These are phyloP conservation scores for Sterrhoptilus dennistouni DNA, from an alignment of 2,113 vertebrate genomes.

Conservation along the genomic window DNA sequence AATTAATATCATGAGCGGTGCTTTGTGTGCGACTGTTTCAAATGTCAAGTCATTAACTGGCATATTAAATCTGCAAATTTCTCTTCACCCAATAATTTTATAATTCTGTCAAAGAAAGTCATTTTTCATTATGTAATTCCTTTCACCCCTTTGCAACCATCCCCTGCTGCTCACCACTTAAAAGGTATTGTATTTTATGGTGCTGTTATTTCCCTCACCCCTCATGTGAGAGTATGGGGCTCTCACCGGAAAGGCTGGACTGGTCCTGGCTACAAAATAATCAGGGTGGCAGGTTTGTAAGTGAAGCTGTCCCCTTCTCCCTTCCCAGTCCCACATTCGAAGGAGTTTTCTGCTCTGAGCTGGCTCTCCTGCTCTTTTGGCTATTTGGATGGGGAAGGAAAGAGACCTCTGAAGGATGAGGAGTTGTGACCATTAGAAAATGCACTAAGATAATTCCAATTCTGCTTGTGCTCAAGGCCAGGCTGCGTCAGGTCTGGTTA, in stretches of 20 bases:
- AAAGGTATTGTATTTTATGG: background rate
- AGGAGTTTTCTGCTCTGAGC: background rate
- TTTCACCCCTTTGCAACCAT: background rate
- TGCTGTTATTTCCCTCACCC: background rate
- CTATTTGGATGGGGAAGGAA: background rate
- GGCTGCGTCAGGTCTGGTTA: background rate
- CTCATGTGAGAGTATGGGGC: background rate
- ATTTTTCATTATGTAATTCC: background rate
- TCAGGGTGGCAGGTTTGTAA: no score
- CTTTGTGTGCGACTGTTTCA: background rate
- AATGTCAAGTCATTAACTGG: slow-evolving; percentile 35
- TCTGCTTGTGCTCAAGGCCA: background rate
- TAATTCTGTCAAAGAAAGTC: background rate
- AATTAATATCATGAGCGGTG: background rate
- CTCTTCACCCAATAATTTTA: slow-evolving; percentile 15
- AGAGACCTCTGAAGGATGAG: background rate
- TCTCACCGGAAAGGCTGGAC: background rate
- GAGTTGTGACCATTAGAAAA: background rate
- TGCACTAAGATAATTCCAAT: background rate
- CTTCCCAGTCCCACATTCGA: background rate
- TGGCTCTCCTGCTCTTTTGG: background rate
- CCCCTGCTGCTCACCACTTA: background rate
- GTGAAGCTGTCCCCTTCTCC: background rate
- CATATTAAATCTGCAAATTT: slow-evolving; percentile 36
- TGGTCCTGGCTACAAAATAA: background rate